Conservation (phyloP, 2,888 invertebrate genomes). For the Aleiodes alternator region DNA sequence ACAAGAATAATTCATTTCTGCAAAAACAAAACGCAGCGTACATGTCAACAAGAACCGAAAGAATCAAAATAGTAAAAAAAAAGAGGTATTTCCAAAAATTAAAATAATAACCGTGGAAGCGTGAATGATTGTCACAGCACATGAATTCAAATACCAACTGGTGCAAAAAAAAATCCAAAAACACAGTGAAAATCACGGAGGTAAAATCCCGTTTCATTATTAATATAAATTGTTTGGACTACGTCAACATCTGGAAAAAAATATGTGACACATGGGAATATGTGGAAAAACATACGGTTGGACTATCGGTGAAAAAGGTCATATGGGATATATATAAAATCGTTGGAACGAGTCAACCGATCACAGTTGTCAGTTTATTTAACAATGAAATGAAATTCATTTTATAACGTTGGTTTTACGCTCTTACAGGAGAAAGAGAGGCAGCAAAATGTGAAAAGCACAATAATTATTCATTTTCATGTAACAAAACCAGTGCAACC, state of each 20-base stretch:
- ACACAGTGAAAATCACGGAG: conserved; percentile 11
- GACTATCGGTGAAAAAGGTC: background rate
- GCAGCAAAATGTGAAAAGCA: background rate
- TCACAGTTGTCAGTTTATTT: conserved; percentile 30
- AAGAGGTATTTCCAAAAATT: background rate
- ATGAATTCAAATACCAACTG: conserved; percentile 3
- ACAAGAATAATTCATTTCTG: no score
- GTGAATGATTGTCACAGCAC: conserved; percentile 21
- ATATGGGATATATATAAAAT: conserved; percentile 29
- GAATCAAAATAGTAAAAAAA: background rate
- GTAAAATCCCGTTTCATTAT: conserved; percentile 14
- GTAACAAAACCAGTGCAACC: background rate
- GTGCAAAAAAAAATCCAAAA: conserved; percentile 8
- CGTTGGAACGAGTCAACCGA: conserved; percentile 20
- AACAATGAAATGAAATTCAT: conserved; percentile 20
- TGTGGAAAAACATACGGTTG: background rate
- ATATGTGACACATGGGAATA: conserved; percentile 27
- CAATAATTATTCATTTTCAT: conserved; percentile 32
- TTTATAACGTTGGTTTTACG: conserved; percentile 6
- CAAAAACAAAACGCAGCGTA: background rate
- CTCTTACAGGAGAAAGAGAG: no score
- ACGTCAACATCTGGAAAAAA: conserved; percentile 18
- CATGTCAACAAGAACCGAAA: background rate
- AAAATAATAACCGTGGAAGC: conserved; percentile 15
- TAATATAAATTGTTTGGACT: conserved; percentile 24